Conservation (phyloP, 2,797 vertebrate species). For the Phoebastria nigripes region DNA sequence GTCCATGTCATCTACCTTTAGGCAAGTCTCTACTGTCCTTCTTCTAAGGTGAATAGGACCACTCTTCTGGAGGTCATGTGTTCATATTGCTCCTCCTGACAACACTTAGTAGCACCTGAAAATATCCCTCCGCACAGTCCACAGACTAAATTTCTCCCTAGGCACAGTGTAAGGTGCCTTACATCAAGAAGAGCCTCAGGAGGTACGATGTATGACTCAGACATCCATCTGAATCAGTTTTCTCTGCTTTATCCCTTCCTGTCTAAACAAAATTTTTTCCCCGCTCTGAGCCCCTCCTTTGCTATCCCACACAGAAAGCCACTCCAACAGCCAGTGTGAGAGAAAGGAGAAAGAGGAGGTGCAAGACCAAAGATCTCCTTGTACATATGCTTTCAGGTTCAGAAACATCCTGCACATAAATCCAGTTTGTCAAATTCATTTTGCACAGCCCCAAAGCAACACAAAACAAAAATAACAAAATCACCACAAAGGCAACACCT, state of each 20-base stretch:
- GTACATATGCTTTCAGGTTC: accelerated
- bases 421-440: neutral
- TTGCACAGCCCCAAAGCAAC: neutral
- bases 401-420: neutral
- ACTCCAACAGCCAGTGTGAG: neutral
- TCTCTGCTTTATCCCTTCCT: neutral
- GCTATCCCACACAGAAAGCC: neutral
- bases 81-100: neutral
- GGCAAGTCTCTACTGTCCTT: neutral
- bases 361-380: neutral
- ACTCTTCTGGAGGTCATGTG: neutral
- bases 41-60: neutral
- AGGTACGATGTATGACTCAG: neutral
- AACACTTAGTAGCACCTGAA: neutral
- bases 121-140: neutral
- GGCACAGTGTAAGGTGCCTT: neutral
- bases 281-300: neutral
- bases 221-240: neutral
- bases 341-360: neutral
- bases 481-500: neutral
- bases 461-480: neutral
- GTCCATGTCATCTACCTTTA: neutral
- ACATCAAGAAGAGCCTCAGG: neutral
- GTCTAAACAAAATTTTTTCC: neutral
- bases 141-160: neutral